A percentile compares a stretch with the other conserved stretches of the same genome.
Evolutionary conservation across 1,140 invertebrate genomes (phyloP).

Genomic region (Helicoverpa zea): DNA sequence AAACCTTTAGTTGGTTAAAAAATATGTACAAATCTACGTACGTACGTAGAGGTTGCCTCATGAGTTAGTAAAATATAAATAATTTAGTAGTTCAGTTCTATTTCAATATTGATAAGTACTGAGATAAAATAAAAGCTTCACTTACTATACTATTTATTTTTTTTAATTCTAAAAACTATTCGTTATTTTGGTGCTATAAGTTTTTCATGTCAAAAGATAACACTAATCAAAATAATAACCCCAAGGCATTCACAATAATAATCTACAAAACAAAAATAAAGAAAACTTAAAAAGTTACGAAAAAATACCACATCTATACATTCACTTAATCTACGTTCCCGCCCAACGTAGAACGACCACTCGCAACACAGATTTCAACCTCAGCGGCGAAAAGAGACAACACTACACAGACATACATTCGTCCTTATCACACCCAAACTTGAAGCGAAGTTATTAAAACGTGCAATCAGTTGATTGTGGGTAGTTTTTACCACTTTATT

Average conservation of each 20-base stretch:
- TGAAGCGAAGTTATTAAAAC: conserved; percentile 76
- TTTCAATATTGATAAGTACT: no score
- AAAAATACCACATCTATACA: conserved; percentile 6
- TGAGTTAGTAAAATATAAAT: no score
- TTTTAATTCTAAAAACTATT: no score
- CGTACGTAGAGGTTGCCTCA: background rate
- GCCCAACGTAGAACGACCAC: conserved; percentile 62
- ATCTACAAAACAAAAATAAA: background rate
- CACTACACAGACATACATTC: conserved; percentile 36
- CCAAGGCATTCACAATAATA: no score
- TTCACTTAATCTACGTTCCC: conserved; percentile 55
- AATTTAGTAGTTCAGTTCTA: no score
- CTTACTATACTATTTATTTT: no score
- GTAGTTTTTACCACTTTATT: conserved; percentile 79
- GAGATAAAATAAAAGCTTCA: no score
- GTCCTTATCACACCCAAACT: conserved; percentile 66
- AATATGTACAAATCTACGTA: no score
- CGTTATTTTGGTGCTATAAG: no score
- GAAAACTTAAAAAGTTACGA: background rate
- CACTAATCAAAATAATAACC: no score
- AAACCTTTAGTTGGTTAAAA: no score
- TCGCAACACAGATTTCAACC: conserved; percentile 70
- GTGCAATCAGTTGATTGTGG: conserved; percentile 82
- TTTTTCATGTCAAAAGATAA: no score
- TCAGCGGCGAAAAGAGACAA: conserved; percentile 61